These are phyloP conservation scores for Meteorus colon DNA, from an alignment of 2,888 invertebrate species.

Conservation along the genomic window DNA sequence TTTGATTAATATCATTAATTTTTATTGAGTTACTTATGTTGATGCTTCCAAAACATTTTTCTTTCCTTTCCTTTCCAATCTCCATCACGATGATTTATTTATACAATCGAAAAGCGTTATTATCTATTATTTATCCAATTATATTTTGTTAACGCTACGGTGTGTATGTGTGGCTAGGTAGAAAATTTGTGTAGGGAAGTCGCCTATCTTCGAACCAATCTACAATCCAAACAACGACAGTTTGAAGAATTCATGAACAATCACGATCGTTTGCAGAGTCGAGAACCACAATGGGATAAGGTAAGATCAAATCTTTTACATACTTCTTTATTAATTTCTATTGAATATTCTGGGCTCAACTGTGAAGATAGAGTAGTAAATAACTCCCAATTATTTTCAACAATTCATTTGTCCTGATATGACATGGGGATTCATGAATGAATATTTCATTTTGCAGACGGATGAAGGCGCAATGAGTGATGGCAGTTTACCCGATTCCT, in stretches of 20 bases:
- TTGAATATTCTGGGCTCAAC: background rate
- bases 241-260: slow-evolving; percentile 69
- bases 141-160: slow-evolving; percentile 73
- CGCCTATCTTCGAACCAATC: slow-evolving; percentile 71
- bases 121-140: slow-evolving; percentile 44
- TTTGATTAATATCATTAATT: slow-evolving; percentile 27
- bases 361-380: background rate
- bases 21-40: slow-evolving; percentile 20
- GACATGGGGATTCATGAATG: slow-evolving; percentile 1
- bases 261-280: slow-evolving; percentile 65
- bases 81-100: slow-evolving; percentile 13
- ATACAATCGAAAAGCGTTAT: slow-evolving; percentile 37
- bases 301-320: slow-evolving; percentile 59
- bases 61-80: slow-evolving; percentile 9
- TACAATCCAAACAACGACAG: slow-evolving; percentile 72
- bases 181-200: slow-evolving; percentile 73
- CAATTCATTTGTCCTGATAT: too few species aligned
- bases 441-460: slow-evolving; percentile 68
- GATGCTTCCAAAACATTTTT: slow-evolving; percentile 36
- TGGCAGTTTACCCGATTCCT: slow-evolving; percentile 67
- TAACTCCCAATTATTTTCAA: too few species aligned
- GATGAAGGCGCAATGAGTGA: slow-evolving; percentile 68
- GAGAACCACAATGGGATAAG: slow-evolving; percentile 64
- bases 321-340: slow-evolving; percentile 27
- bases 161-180: slow-evolving; percentile 72